A percentile compares a stretch with the other conserved stretches of the same genome.
These are phyloP conservation scores for Nomada hirtipes DNA, from an alignment of 2,888 invertebrate species.

Conservation along the genomic window DNA sequence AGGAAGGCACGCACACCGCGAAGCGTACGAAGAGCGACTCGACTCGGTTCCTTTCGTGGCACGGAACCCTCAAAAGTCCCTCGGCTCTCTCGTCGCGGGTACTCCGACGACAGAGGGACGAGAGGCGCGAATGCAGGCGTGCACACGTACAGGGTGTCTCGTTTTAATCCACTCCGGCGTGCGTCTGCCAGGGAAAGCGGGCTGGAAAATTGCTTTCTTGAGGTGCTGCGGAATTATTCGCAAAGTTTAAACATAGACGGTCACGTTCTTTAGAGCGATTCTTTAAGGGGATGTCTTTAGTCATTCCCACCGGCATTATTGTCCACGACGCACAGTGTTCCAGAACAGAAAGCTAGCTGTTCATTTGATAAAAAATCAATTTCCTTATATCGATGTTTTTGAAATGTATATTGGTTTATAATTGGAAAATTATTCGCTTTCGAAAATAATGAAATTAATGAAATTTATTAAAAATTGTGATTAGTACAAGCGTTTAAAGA, in stretches of 20 bases:
- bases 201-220: constrained; percentile 21
- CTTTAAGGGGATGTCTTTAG: too few species aligned
- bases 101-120: constrained; percentile 53
- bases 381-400: too few species aligned
- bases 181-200: constrained; percentile 9
- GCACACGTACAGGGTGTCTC: constrained; percentile 33
- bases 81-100: constrained; percentile 50
- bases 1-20: constrained; percentile 37
- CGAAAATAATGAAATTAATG: too few species aligned
- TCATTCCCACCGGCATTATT: neutral
- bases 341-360: too few species aligned
- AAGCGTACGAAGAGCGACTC: constrained; percentile 32
- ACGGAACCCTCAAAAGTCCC: constrained; percentile 60
- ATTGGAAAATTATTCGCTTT: too few species aligned
- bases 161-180: constrained; percentile 8
- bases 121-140: constrained; percentile 10
- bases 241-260: neutral
- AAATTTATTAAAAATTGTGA: too few species aligned
- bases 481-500: too few species aligned
- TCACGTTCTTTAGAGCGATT: too few species aligned
- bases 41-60: constrained; percentile 56
- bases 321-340: neutral
- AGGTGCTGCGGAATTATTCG: neutral
- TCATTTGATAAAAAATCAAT: too few species aligned
- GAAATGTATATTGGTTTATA: too few species aligned